Evolutionary conservation across 2,888 invertebrate genomes (phyloP).

Genomic region (Incurvaria masculella): DNA sequence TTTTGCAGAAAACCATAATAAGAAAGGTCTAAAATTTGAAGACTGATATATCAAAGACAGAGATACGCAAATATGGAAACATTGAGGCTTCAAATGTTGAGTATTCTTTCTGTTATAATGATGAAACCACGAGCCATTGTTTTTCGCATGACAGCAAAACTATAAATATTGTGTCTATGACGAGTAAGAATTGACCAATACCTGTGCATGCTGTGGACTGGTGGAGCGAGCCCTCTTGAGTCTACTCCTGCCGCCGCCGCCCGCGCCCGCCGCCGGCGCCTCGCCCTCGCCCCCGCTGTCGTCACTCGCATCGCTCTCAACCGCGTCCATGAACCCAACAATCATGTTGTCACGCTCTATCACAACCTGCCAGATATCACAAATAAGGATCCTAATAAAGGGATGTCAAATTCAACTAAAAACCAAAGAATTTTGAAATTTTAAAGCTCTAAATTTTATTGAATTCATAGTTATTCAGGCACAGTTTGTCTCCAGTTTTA

Average conservation of each 20-base stretch:
- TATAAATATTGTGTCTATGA: not conserved
- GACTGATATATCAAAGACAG: too few relatives aligned
- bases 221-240: constrained; percentile 31
- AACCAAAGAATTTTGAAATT: not conserved
- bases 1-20: too few relatives aligned
- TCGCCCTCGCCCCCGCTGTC: constrained; percentile 39
- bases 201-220: not conserved
- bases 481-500: too few relatives aligned
- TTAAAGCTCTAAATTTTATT: not conserved
- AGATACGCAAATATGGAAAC: too few relatives aligned
- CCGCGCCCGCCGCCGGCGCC: constrained; percentile 19
- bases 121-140: too few relatives aligned
- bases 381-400: too few relatives aligned
- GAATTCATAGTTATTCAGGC: not conserved
- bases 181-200: constrained; percentile 15
- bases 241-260: constrained; percentile 23
- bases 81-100: too few relatives aligned
- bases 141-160: too few relatives aligned
- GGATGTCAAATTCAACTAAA: too few relatives aligned
- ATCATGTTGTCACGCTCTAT: constrained; percentile 52
- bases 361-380: constrained; percentile 37
- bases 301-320: constrained; percentile 39
- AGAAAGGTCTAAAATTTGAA: too few relatives aligned
- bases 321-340: constrained; percentile 41
- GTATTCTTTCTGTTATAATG: too few relatives aligned